A percentile compares a stretch with the other conserved stretches of the same genome.
Evolutionary conservation across 64 coral and sea anemone genomes (phyloP).

Genomic region (Cladopsammia gracilis): DNA sequence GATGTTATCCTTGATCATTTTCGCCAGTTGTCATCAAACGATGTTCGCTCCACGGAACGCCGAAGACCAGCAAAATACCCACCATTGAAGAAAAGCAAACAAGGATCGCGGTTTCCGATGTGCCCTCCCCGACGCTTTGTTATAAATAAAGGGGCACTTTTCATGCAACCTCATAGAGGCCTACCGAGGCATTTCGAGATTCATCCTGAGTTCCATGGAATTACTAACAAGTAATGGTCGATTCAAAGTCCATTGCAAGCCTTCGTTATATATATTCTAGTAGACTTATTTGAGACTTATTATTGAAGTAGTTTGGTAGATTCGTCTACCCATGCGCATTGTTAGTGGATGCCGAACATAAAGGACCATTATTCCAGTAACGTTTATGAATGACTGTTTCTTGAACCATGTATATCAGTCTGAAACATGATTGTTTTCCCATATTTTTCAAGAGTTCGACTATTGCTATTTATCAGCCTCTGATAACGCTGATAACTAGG

Average conservation of each 20-base stretch:
- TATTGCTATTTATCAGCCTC: too few relatives aligned
- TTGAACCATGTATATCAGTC: too few relatives aligned
- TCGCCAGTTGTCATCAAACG: conserved; percentile 10
- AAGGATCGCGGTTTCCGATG: background rate
- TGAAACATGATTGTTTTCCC: too few relatives aligned
- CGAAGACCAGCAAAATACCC: conserved; percentile 10
- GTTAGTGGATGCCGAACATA: too few relatives aligned
- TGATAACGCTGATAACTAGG: too few relatives aligned
- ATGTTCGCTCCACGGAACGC: background rate
- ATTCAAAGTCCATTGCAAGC: background rate
- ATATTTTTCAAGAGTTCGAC: too few relatives aligned
- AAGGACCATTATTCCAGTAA: too few relatives aligned
- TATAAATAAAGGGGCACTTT: conserved; percentile 32
- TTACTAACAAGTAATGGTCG: background rate
- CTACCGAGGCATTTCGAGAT: conserved; percentile 63
- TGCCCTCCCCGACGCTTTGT: background rate
- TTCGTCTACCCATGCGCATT: too few relatives aligned
- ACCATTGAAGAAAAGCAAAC: background rate
- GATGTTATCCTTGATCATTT: conserved; percentile 32
- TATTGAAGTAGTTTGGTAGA: too few relatives aligned
- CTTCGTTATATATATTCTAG: too few relatives aligned
- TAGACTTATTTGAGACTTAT: too few relatives aligned
- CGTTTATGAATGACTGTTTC: too few relatives aligned
- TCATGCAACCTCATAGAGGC: conserved; percentile 70
- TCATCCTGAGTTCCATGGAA: conserved; percentile 54